Base-by-base conservation (phyloP, 1,140 invertebrate species). In the Brachionus angularis region DNA sequence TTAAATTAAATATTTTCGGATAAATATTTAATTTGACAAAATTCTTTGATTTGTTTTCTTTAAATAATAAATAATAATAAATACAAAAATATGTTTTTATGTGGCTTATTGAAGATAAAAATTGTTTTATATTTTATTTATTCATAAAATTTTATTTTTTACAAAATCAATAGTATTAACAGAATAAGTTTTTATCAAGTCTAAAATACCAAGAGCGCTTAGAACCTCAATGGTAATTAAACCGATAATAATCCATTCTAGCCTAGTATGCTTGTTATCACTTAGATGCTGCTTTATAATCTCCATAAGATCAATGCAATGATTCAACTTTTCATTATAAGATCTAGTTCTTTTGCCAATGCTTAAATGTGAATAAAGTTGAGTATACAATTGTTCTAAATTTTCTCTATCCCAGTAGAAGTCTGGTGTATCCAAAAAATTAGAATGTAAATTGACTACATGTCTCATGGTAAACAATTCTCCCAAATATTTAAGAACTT, bases 171-270 rank as follows among this genome's bases (percentile, higher is more conserved):
- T 29, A 4, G 21, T 23, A 39, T 16, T 23, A 23, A 21, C 12
- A 0, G 34, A 67, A 3, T 46, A 47, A 33, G 33, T 33, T 67
- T 67, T 67, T 5, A 67, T 23, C 33, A 50, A 67, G 29, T 67
- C 42, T 18, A 67, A 50, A 67, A 67, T 25, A 33, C 62, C 62
- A 2, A 67, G 21, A 8, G 27, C 62, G 5, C 33, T 55, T 10
- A 71, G 18, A 34, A 96, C 92, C 84, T 97, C 94, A 0, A 94
- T 88, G 86, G 93, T 87, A 79, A 97, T 97, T 18, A 97, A 85
- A 49, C 89, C 83, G 69, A 97, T 97, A 62, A 97, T 94, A 89
- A 96, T 95, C 90, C 90, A 91, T 81, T 97, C 94, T 0, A 97
- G 84, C 5, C 80, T 84, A 1, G 90, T 86, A 79, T 94, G 91